Conservation (phyloP, 2,113 vertebrate species). For the Odobenus rosmarus region DNA sequence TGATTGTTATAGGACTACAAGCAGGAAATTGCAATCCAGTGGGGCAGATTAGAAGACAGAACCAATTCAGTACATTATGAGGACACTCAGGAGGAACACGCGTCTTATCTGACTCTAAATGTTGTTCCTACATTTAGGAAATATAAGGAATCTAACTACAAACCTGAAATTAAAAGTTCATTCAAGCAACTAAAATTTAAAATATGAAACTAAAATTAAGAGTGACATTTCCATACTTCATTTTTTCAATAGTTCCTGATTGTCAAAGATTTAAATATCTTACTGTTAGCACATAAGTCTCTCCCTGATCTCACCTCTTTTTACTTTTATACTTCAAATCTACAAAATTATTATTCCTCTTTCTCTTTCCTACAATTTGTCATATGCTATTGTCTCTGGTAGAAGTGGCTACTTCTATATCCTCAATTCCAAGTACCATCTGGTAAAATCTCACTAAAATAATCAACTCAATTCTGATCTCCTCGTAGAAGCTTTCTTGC, state of each 20-base stretch:
- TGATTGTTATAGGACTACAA: not conserved
- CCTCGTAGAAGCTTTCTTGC: not conserved
- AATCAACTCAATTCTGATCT: not conserved
- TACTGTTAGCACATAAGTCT: not conserved
- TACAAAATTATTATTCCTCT: not conserved
- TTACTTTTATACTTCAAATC: not conserved
- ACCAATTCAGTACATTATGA: not conserved
- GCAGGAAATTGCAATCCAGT: not conserved
- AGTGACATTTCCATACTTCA: not conserved
- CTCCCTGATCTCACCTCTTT: not conserved
- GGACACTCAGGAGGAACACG: not conserved
- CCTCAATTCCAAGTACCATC: not conserved
- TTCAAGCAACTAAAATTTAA: not conserved
- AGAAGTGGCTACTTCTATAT: not conserved
- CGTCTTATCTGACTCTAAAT: not conserved
- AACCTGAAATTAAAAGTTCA: not conserved
- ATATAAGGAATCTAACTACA: not conserved
- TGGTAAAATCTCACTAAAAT: slow-evolving; percentile 13
- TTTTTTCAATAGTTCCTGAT: not conserved
- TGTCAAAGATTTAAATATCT: not conserved
- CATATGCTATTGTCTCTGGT: not conserved
- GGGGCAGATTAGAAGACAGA: not conserved
- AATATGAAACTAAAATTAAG: slow-evolving; percentile 1
- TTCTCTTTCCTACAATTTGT: not conserved
- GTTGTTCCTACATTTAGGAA: not conserved